Conservation (phyloP, 2,888 invertebrate species). For the Pyrrhopygopsis socrates region DNA sequence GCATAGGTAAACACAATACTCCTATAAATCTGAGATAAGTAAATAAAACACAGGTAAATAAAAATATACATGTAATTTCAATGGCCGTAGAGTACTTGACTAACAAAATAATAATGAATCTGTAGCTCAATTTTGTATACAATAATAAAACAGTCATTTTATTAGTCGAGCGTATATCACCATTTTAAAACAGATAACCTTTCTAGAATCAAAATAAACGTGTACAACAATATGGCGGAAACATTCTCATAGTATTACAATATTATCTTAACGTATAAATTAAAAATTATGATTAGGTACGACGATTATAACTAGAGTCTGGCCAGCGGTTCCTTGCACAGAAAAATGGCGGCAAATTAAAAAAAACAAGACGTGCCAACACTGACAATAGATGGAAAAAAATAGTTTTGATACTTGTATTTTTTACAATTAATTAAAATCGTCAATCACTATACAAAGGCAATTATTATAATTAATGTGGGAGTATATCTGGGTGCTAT, state of each 20-base stretch:
- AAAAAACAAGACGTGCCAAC: too few species aligned
- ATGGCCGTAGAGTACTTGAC: slow-evolving; percentile 38
- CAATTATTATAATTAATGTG: too few species aligned
- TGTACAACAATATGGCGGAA: slow-evolving; percentile 50
- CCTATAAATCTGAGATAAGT: neutral
- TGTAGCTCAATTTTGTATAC: slow-evolving; percentile 14
- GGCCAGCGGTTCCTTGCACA: too few species aligned
- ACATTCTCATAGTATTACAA: slow-evolving; percentile 21
- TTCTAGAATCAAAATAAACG: slow-evolving; percentile 11
- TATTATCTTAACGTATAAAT: slow-evolving; percentile 27
- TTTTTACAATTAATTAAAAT: too few species aligned
- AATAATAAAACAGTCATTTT: slow-evolving; percentile 40
- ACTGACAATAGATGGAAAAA: too few species aligned
- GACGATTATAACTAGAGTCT: neutral
- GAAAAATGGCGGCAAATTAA: too few species aligned
- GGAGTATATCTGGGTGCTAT: too few species aligned
- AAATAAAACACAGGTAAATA: slow-evolving; percentile 36
- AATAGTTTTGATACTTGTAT: too few species aligned
- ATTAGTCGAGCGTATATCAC: slow-evolving; percentile 44
- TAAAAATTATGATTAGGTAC: slow-evolving; percentile 23
- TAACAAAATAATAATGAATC: slow-evolving; percentile 46
- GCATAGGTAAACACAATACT: too few species aligned
- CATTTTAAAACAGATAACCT: slow-evolving; percentile 37
- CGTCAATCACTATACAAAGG: too few species aligned
- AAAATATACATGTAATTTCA: slow-evolving; percentile 48